Evolutionary conservation across 2,113 vertebrate genomes (phyloP), one percentile per base, ranked within the genome.

Genomic region (Psilopsiagon aurifrons): DNA sequence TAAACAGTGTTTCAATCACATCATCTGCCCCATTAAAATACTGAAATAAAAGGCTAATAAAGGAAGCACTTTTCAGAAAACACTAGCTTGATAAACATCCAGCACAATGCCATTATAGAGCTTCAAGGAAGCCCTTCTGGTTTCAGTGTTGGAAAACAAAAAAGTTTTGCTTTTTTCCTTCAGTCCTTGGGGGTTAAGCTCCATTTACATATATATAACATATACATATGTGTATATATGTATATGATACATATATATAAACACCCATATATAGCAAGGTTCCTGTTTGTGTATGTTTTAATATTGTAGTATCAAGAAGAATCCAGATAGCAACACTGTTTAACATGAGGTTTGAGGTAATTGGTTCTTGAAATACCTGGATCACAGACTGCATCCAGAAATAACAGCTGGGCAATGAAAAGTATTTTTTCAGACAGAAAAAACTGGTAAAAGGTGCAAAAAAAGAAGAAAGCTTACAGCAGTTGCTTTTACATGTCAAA

Each of bases 281-380:
- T 97, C 96, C 97, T 97, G 96, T 97, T 74, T 87, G 94, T 70
- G 88, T 83, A 22, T 88, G 96, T 95, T 91, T 94, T 85, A 97
- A 97, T 97, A 97, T 96, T 94, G 96, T 97, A 95, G 96, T 95
- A 96, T 95, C 95, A 88, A 97, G 96, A 88, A 97, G 97, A 97
- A 93, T 97, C 98, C 97, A 97, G 98, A 97, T 94, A 97, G 97
- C 96, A 98, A 98, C 97, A 97, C 97, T 98, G 97, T 98, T 98
- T 98, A 97, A 98, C 97, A 93, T 95, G 96, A 98, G 97, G 94
- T 98, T 98, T 99, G 98, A 99, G 98, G 98, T 98, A 98, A 99
- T 94, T 98, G 97, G 98, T 99, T 99, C 97, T 98, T 98, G 98
- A 97, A 98, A 98, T 96, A 98, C 96, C 98, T 98, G 98, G 98